Conservation (phyloP, 2,888 invertebrate genomes). For the Acleris literana region DNA sequence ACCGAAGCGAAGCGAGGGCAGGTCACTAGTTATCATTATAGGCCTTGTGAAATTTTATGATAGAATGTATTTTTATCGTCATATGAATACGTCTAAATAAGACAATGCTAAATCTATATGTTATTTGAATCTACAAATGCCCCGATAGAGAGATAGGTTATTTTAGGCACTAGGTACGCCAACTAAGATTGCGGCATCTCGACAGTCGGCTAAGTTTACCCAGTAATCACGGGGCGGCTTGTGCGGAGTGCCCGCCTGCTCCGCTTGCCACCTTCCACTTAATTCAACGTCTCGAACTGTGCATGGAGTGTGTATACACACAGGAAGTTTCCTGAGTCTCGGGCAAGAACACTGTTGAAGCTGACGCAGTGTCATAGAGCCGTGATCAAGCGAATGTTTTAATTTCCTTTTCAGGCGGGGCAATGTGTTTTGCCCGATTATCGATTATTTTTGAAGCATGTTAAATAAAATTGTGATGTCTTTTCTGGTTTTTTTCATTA, state of each 20-base stretch:
- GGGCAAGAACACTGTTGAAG: background rate
- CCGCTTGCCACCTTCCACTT: constrained; percentile 9
- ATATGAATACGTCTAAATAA: too few species aligned
- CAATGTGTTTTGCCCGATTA: background rate
- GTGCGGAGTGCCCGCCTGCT: background rate
- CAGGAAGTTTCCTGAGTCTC: background rate
- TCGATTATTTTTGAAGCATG: too few species aligned
- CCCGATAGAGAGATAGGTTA: background rate
- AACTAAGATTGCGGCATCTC: constrained; percentile 5
- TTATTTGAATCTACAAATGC: too few species aligned
- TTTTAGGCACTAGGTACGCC: background rate
- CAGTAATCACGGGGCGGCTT: constrained; percentile 20
- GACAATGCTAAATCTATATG: too few species aligned
- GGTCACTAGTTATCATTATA: too few species aligned
- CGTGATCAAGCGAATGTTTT: constrained; percentile 10
- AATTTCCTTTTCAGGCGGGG: constrained; percentile 4
- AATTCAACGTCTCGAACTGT: constrained; percentile 14
- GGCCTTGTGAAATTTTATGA: background rate
- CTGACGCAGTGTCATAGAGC: background rate
- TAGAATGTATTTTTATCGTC: background rate
- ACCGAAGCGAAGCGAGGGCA: too few species aligned
- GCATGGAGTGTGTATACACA: background rate
- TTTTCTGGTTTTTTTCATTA: too few species aligned
- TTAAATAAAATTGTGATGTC: background rate
- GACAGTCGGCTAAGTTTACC: constrained; percentile 11